Base-by-base conservation (phyloP, 2,113 vertebrate species). In the Trochalopteron elliotii region DNA sequence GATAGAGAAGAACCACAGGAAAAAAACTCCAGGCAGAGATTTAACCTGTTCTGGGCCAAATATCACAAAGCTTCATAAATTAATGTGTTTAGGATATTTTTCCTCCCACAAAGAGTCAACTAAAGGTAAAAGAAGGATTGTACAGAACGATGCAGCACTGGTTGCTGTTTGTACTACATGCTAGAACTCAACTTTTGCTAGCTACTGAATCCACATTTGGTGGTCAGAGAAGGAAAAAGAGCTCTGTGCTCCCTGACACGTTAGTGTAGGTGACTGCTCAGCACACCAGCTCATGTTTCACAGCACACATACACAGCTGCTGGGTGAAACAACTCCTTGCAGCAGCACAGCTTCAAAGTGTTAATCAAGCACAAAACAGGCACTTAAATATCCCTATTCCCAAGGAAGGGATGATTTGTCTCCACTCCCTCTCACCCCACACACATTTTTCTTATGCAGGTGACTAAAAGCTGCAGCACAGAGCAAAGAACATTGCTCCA, bases 1-100 rank as follows among this genome's bases (percentile, higher is more conserved):
- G 67, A 97, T 22, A 83, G 85, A 59, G 47, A 93, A 53, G 24
- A 77, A 83, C 16, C 68, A 77, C 15, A 72, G 68, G 19, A 83
- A 96, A 82, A 88, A 72, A 42, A 49, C 90, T 45, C 56, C 42
- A 89, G 61, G 59, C 87, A 96, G 87, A 45, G 52, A 53, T 89
- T 93, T 92, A 83, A 94, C 39, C 35, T 63, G 50, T 87, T 96
- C 83, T 45, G 39, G 89, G 61, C 64, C 68, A 79, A 67, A 88
- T 37, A 50, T n/a, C 77, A 74, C 84, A 59, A 63, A 83, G 72
- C 78, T 93, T 81, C 91, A 81, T 83, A 77, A 88, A 87, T 76
- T n/a, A 64, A 52, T 11, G 12, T 47, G 35, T 45, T 60, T 17
- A 15, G 52, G 27, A 18, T 47, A 27, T 45, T 50, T 30, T 47